Evolutionary conservation across 1,140 invertebrate species (phyloP).

Genomic region (Drosophila repleta): DNA sequence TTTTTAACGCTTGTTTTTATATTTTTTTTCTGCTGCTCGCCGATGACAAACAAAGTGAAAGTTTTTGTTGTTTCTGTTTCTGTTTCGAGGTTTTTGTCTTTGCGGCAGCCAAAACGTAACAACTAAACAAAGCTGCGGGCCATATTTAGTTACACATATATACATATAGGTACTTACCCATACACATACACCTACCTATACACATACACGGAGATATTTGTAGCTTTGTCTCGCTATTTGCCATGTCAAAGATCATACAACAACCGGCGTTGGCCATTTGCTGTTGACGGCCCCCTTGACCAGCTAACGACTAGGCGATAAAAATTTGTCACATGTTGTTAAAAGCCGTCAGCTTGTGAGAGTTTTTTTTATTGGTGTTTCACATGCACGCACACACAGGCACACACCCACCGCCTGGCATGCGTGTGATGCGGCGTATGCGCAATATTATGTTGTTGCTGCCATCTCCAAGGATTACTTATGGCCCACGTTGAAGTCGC

Average conservation of each 20-base stretch:
- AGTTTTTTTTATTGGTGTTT: conserved; percentile 28
- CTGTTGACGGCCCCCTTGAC: conserved; percentile 55
- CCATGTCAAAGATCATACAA: conserved; percentile 69
- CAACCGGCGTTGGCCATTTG: conserved; percentile 7
- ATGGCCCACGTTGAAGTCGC: conserved; percentile 5
- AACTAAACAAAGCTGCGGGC: conserved; percentile 76
- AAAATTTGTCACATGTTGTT: conserved; percentile 77
- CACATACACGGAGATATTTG: neutral
- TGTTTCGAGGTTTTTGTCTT: conserved; percentile 52
- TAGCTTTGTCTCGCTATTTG: conserved; percentile 28
- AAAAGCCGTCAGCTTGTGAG: conserved; percentile 27
- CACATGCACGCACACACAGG: conserved; percentile 4
- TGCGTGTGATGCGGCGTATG: conserved; percentile 31
- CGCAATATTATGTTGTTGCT: conserved; percentile 31
- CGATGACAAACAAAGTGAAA: conserved; percentile 80
- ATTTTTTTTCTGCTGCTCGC: conserved; percentile 54
- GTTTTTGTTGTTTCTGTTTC: conserved; percentile 55
- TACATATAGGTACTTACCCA: conserved; percentile 21
- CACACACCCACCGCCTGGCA: neutral
- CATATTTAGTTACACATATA: conserved; percentile 42
- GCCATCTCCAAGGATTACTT: conserved; percentile 9
- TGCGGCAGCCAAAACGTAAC: conserved; percentile 66
- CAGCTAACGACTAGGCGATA: conserved; percentile 50
- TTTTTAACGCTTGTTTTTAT: conserved; percentile 67
- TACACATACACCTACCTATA: conserved; percentile 16